Conservation (phyloP, 2,888 invertebrate species). For the Vesta saturnalis region DNA sequence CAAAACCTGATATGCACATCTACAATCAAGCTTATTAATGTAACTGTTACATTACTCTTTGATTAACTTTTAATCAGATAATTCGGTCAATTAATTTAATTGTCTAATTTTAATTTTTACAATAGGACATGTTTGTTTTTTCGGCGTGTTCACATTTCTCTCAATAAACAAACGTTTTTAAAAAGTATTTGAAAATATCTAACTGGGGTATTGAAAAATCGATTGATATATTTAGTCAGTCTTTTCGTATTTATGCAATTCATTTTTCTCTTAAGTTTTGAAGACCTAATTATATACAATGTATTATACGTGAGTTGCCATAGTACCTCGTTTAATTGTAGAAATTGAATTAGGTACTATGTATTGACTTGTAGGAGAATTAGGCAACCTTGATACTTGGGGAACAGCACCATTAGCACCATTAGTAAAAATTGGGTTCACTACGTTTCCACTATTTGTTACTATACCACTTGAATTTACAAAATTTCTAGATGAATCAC, state of each 20-base stretch:
- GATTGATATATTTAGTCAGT: conserved; percentile 50
- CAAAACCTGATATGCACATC: conserved; percentile 31
- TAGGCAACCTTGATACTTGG: conserved; percentile 65
- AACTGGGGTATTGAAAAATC: conserved; percentile 39
- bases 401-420: conserved; percentile 62
- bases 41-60: conserved; percentile 59
- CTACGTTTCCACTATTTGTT: conserved; percentile 57
- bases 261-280: conserved; percentile 39
- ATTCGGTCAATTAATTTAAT: conserved; percentile 60
- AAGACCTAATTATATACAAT: conserved; percentile 28
- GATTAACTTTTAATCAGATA: conserved; percentile 59
- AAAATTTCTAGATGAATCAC: conserved; percentile 56
- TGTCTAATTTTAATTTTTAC: conserved; percentile 48
- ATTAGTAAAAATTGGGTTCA: conserved; percentile 64
- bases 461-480: conserved; percentile 55
- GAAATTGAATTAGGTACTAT: conserved; percentile 68
- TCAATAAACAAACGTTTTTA: conserved; percentile 27
- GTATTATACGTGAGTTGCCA: conserved; percentile 70
- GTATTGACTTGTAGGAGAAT: conserved; percentile 65
- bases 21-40: conserved; percentile 50
- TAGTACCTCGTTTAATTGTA: conserved; percentile 70
- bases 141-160: conserved; percentile 47
- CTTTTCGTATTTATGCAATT: conserved; percentile 52
- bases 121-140: conserved; percentile 48
- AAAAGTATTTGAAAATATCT: conserved; percentile 25